Conservation (phyloP, 2,113 vertebrate species). For the Sapayoa aenigma region DNA sequence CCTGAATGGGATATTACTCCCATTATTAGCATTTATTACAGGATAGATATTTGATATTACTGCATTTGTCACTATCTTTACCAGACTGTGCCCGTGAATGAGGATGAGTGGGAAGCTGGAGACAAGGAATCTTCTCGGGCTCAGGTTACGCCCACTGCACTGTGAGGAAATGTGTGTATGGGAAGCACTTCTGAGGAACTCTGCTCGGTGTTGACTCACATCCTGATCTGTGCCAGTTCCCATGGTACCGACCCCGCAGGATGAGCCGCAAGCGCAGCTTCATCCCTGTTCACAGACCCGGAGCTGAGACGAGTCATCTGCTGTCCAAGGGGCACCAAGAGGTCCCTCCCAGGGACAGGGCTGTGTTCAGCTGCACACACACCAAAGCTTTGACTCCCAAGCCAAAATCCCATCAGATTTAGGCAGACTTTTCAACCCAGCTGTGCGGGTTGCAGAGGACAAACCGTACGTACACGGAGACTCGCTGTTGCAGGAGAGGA, state of each 20-base stretch:
- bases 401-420: not conserved
- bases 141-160: not conserved
- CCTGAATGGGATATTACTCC: conserved; percentile 20
- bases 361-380: not conserved
- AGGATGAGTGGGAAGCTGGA: conserved; percentile 17
- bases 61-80: conserved; percentile 29
- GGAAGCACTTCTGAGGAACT: conserved; percentile 21
- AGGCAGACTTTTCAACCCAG: not conserved
- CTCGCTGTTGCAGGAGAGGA: not conserved
- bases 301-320: not conserved
- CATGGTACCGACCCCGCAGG: not conserved
- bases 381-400: not conserved
- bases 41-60: conserved; percentile 26
- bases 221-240: conserved; percentile 34
- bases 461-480: not conserved
- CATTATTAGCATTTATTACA: conserved; percentile 53
- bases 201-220: conserved; percentile 7
- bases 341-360: not conserved
- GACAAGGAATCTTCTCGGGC: not conserved
- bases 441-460: not conserved
- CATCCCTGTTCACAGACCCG: not conserved
- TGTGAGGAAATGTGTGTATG: not conserved
- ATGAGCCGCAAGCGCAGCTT: not conserved
- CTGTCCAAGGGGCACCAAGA: not conserved
- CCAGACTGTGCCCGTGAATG: not conserved